Conservation (phyloP, 1,140 invertebrate species). For the Drosophila ogumai region DNA sequence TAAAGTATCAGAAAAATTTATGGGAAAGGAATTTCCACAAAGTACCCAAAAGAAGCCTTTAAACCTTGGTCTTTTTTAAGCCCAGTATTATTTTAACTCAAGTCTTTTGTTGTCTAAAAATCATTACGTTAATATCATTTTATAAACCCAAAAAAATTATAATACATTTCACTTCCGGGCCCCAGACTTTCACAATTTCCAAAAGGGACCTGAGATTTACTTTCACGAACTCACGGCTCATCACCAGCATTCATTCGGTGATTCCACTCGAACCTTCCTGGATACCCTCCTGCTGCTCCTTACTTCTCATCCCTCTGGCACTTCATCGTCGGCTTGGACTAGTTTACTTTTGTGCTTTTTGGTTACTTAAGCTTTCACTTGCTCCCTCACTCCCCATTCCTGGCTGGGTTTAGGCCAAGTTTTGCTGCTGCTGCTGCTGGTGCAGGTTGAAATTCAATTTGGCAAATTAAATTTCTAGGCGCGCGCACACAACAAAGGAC, state of each 20-base stretch:
- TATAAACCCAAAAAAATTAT: neutral
- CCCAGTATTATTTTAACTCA: neutral
- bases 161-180: neutral
- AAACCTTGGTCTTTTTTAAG: too few species aligned
- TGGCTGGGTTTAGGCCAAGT: conserved; percentile 65
- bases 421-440: conserved; percentile 23
- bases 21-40: too few species aligned
- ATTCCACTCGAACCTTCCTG: conserved; percentile 3
- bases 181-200: conserved; percentile 2
- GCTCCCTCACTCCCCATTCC: conserved; percentile 12
- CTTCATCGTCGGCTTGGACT: conserved; percentile 32
- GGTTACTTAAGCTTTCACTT: conserved; percentile 59
- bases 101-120: too few species aligned
- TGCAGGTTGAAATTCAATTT: conserved; percentile 77
- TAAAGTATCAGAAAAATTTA: neutral
- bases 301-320: neutral
- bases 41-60: too few species aligned
- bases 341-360: conserved; percentile 64
- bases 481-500: conserved; percentile 41
- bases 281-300: neutral
- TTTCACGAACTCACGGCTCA: conserved; percentile 21
- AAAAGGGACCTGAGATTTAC: neutral
- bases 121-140: neutral
- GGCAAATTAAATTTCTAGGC: conserved; percentile 70
- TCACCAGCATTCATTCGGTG: conserved; percentile 6